Conservation (phyloP, 2,888 invertebrate genomes). For the Griposia aprilina region DNA sequence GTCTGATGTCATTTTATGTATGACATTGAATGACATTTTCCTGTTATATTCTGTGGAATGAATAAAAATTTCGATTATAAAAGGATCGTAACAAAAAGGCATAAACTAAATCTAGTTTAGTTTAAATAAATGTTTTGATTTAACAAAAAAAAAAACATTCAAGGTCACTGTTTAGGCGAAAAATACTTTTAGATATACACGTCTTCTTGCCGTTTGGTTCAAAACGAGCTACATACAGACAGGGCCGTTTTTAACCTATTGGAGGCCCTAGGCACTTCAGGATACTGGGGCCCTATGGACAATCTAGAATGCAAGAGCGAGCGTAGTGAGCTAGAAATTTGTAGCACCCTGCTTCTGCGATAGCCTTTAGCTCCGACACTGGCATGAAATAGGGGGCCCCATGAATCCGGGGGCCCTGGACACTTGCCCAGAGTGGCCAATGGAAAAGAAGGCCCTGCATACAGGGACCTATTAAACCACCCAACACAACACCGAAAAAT, state of each 20-base stretch:
- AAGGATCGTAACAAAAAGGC: background rate
- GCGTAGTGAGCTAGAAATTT: too few relatives aligned
- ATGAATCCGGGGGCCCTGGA: too few relatives aligned
- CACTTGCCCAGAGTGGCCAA: too few relatives aligned
- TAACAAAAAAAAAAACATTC: background rate
- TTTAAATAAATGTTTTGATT: background rate
- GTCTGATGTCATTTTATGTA: background rate
- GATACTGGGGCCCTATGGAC: too few relatives aligned
- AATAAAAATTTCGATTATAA: background rate
- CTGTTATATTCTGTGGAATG: slow-evolving; percentile 15
- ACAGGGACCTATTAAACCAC: too few relatives aligned
- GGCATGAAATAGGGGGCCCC: too few relatives aligned
- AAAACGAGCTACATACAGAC: background rate
- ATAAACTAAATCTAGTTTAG: background rate
- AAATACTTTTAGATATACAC: background rate
- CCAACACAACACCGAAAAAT: background rate
- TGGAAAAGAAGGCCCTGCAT: too few relatives aligned
- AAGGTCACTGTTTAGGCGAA: background rate
- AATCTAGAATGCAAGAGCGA: too few relatives aligned
- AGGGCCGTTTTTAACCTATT: too few relatives aligned
- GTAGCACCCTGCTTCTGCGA: too few relatives aligned
- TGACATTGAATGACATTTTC: background rate
- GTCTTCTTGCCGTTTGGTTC: background rate
- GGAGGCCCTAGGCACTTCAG: too few relatives aligned
- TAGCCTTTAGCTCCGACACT: too few relatives aligned